These are phyloP conservation scores for Leptopilina clavipes DNA, from an alignment of 1,140 invertebrate species.

Conservation along the genomic window DNA sequence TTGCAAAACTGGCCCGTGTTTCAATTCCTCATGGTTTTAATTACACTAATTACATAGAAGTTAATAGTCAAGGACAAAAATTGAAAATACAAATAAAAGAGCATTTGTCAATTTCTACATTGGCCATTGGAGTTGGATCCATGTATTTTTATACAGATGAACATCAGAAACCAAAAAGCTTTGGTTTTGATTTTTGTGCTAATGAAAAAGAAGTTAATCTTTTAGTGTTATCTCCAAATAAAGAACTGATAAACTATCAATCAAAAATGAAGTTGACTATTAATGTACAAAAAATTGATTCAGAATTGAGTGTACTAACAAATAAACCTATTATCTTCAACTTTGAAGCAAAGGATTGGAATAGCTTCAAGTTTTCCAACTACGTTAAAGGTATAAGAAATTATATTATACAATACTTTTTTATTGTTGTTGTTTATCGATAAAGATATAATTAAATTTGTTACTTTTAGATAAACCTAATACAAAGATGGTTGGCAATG, in stretches of 20 bases:
- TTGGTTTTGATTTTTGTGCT: slow-evolving; percentile 68
- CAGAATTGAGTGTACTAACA: slow-evolving; percentile 73
- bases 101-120: slow-evolving; percentile 58
- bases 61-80: slow-evolving; percentile 72
- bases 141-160: slow-evolving; percentile 67
- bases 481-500: slow-evolving; percentile 75
- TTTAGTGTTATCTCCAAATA: slow-evolving; percentile 73
- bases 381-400: slow-evolving; percentile 74
- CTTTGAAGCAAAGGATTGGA: slow-evolving; percentile 76
- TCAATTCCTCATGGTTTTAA: slow-evolving; percentile 66
- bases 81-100: slow-evolving; percentile 69
- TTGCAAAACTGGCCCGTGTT: slow-evolving; percentile 60
- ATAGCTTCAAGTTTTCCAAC: slow-evolving; percentile 75
- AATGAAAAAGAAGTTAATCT: slow-evolving; percentile 70
- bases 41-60: slow-evolving; percentile 62
- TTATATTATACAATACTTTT: too few species aligned
- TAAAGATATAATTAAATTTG: background rate
- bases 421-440: too few species aligned
- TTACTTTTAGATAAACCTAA: slow-evolving; percentile 69
- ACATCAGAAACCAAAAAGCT: slow-evolving; percentile 65
- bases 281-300: slow-evolving; percentile 73
- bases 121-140: slow-evolving; percentile 64
- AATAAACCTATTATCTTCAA: slow-evolving; percentile 71
- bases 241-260: slow-evolving; percentile 75
- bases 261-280: slow-evolving; percentile 71